phyloP scores from a whole-genome alignment of 2,797 vertebrate species.

The Ara ararauna region DNA sequence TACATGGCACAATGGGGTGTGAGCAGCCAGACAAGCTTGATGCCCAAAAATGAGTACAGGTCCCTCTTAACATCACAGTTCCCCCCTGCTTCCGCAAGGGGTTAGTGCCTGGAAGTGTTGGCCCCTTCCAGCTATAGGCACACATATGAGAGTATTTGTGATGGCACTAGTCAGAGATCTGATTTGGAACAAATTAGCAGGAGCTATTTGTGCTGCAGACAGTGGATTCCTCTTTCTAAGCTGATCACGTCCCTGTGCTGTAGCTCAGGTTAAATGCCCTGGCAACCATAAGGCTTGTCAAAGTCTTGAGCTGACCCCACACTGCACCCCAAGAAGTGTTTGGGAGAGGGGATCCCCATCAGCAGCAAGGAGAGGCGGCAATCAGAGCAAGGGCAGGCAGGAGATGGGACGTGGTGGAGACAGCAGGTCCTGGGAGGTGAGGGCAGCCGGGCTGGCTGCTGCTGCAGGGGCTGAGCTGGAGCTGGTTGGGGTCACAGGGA shows the following conservation, averaged over 20 bases:
- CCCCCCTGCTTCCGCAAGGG: neutral
- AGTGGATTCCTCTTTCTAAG: neutral
- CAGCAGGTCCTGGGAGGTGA: neutral
- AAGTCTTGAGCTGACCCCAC: neutral
- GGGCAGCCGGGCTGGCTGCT: neutral
- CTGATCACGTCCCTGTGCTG: rapidly evolving
- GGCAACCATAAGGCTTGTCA: neutral
- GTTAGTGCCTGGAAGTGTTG: neutral
- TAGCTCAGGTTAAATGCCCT: neutral
- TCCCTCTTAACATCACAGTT: neutral
- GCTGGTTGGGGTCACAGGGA: neutral
- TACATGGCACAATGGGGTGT: too few species aligned
- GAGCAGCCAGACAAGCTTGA: neutral
- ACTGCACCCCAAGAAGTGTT: neutral
- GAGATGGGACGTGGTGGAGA: neutral
- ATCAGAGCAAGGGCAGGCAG: rapidly evolving
- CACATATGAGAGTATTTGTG: neutral
- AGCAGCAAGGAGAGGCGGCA: neutral
- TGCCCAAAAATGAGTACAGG: neutral
- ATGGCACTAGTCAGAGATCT: neutral
- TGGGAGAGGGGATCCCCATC: neutral
- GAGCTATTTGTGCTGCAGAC: neutral
- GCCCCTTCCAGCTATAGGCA: neutral
- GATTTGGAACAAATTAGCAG: neutral
- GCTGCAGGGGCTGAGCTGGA: neutral